Conservation (phyloP, 2,797 vertebrate genomes). For the Pitangus sulphuratus region DNA sequence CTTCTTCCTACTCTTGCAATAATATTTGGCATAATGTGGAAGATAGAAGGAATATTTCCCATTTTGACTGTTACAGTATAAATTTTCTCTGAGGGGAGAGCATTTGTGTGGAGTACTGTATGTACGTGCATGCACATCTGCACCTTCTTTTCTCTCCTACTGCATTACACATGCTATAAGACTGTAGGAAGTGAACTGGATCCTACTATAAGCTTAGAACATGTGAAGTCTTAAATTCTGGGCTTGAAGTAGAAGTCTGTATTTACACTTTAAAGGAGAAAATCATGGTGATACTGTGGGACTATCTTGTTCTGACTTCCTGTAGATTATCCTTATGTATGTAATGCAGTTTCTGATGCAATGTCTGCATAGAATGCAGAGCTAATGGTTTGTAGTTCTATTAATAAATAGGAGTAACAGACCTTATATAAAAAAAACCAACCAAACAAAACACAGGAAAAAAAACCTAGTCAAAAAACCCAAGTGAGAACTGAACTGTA, state of each 20-base stretch:
- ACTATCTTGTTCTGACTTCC: neutral
- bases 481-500: neutral
- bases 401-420: neutral
- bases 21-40: neutral
- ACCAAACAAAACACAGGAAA: neutral
- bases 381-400: neutral
- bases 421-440: neutral
- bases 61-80: neutral
- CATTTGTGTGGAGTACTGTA: neutral
- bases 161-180: rapidly evolving
- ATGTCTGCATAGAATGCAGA: neutral
- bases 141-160: neutral
- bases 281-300: neutral
- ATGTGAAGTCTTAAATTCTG: neutral
- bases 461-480: neutral
- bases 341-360: neutral
- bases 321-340: neutral
- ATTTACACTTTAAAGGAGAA: neutral
- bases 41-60: neutral
- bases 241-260: neutral
- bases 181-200: neutral
- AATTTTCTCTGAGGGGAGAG: neutral
- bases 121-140: neutral
- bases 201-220: neutral
- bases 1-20: neutral